A percentile compares a stretch with the other conserved stretches of the same genome.
Evolutionary conservation across 2,888 invertebrate species (phyloP).

Genomic region (Cryptocephalus primarius): DNA sequence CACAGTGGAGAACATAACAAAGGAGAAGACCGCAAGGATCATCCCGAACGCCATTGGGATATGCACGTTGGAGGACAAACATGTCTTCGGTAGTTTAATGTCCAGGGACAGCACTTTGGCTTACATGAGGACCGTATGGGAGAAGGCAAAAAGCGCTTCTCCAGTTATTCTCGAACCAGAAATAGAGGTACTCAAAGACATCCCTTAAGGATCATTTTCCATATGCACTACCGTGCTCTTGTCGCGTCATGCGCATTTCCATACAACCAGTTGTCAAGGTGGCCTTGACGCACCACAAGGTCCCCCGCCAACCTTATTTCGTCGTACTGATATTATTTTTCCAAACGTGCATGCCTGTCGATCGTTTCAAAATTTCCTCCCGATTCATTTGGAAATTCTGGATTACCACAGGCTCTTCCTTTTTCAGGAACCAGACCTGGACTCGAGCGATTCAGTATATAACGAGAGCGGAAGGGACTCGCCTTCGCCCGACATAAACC

Average conservation of each 20-base stretch:
- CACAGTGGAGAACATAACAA: conserved; percentile 77
- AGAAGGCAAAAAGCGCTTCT: conserved; percentile 44
- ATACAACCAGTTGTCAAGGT: no score
- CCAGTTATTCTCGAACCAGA: conserved; percentile 26
- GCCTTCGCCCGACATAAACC: conserved; percentile 20
- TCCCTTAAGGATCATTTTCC: no score
- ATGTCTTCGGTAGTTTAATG: conserved; percentile 82
- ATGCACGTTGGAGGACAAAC: conserved; percentile 71
- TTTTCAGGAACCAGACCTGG: conserved; percentile 23
- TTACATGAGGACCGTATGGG: conserved; percentile 79
- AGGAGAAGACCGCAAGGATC: conserved; percentile 87
- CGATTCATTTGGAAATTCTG: no score
- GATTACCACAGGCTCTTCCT: no score
- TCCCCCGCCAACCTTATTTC: no score
- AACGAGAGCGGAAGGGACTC: conserved; percentile 26
- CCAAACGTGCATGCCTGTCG: no score
- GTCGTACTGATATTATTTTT: no score
- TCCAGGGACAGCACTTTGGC: conserved; percentile 81
- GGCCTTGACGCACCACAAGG: no score
- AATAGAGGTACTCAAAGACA: conserved; percentile 21
- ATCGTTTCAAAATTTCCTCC: no score
- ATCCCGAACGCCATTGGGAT: conserved; percentile 92
- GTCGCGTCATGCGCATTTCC: no score
- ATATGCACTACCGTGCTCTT: no score
- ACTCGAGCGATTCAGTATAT: conserved; percentile 30